Evolutionary conservation across 2,113 vertebrate species (phyloP).

Genomic region (Macrotus californicus): DNA sequence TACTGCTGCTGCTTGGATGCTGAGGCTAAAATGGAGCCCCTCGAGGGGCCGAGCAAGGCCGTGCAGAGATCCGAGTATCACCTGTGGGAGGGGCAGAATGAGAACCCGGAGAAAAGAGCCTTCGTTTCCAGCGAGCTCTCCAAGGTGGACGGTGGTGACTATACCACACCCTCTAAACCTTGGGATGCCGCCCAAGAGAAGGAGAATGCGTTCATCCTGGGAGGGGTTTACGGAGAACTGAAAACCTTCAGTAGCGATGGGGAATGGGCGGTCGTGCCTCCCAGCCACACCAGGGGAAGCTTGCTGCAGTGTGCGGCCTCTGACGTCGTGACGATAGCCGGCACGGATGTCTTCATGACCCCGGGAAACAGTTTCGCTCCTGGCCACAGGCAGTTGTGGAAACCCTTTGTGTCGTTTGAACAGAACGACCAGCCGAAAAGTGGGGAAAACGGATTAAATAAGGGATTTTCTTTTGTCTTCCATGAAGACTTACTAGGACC

Average conservation of each 20-base stretch:
- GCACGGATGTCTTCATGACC: conserved; percentile 97
- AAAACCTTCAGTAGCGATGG: conserved; percentile 91
- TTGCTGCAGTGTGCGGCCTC: conserved; percentile 91
- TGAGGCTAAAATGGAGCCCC: conserved; percentile 81
- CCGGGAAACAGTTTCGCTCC: conserved; percentile 93
- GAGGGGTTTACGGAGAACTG: conserved; percentile 97
- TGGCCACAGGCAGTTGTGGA: conserved; percentile 94
- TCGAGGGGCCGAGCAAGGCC: conserved; percentile 88
- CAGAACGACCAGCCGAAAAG: conserved; percentile 88
- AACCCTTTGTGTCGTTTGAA: conserved; percentile 92
- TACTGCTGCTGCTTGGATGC: conserved; percentile 91
- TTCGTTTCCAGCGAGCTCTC: conserved; percentile 87
- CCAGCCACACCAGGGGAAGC: conserved; percentile 83
- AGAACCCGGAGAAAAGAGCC: conserved; percentile 83
- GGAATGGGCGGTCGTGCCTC: conserved; percentile 94
- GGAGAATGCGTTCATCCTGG: conserved; percentile 94
- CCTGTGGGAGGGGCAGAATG: conserved; percentile 94
- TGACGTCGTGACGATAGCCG: conserved; percentile 94
- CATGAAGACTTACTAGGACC: conserved; percentile 98
- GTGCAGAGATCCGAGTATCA: conserved; percentile 97
- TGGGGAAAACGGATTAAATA: conserved; percentile 89
- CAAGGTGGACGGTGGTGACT: conserved; percentile 92
- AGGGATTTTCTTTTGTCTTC: conserved; percentile 99
- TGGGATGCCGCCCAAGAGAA: conserved; percentile 91
- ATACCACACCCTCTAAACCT: conserved; percentile 94